These are phyloP conservation scores for Erpobdella octoculata DNA, from an alignment of 2,888 invertebrate species.

Conservation along the genomic window DNA sequence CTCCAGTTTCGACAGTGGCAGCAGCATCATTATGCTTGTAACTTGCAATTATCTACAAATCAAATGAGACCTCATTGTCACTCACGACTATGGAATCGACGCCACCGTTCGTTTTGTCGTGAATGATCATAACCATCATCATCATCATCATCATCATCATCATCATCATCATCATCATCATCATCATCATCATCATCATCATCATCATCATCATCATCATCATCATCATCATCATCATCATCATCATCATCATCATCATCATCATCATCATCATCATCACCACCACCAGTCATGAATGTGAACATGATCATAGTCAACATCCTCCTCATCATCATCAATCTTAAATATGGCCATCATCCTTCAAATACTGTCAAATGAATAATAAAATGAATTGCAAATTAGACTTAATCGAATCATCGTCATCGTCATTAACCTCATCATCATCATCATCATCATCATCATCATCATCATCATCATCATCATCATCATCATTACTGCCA, in stretches of 20 bases:
- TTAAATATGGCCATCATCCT: too few species aligned
- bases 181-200: slow-evolving; percentile 55
- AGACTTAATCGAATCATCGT: too few species aligned
- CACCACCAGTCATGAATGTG: slow-evolving; percentile 33
- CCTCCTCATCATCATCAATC: slow-evolving; percentile 37
- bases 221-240: neutral
- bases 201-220: neutral
- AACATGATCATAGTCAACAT: slow-evolving; percentile 35
- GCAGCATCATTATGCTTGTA: too few species aligned
- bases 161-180: slow-evolving; percentile 76
- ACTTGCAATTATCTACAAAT: too few species aligned
- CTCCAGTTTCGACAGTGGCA: too few species aligned
- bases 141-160: slow-evolving; percentile 66
- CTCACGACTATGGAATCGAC: too few species aligned
- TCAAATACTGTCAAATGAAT: too few species aligned
- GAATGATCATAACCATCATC: too few species aligned
- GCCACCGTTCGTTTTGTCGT: too few species aligned
- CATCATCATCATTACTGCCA: slow-evolving; percentile 32
- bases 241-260: neutral
- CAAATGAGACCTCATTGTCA: too few species aligned
- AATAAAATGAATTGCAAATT: too few species aligned
- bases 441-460: slow-evolving; percentile 35
- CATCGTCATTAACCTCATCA: slow-evolving; percentile 34
- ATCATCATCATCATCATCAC: slow-evolving; percentile 6
- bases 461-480: slow-evolving; percentile 36